These are phyloP conservation scores for Diploscapter pachys DNA, from an alignment of 1,140 invertebrate species.

Conservation along the genomic window DNA sequence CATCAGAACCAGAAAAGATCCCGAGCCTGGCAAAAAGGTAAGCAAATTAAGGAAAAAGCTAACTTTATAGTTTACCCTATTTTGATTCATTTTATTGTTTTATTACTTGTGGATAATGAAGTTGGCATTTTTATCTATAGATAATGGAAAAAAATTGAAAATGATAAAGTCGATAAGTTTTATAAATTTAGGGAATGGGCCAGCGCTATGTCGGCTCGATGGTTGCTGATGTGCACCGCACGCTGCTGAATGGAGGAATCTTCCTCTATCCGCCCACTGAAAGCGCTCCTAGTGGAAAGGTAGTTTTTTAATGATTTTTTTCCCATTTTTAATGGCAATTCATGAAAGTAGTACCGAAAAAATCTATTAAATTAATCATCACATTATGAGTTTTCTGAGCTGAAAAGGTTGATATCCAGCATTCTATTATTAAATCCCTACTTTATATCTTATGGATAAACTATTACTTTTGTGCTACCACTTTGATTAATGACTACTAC, in stretches of 20 bases:
- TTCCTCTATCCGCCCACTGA: slow-evolving; percentile 95
- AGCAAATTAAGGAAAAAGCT: no score
- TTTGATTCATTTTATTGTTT: neutral
- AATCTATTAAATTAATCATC: no score
- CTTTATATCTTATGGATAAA: neutral
- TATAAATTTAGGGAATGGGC: slow-evolving; percentile 70
- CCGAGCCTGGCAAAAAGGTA: slow-evolving; percentile 72
- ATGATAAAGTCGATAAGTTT: no score
- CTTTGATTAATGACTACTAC: slow-evolving; percentile 24
- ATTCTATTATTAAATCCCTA: neutral
- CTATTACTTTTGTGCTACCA: slow-evolving; percentile 10
- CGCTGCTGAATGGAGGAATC: slow-evolving; percentile 70
- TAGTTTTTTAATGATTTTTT: slow-evolving; percentile 62
- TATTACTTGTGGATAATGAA: neutral
- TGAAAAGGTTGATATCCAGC: no score
- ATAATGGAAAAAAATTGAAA: no score
- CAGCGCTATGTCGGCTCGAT: slow-evolving; percentile 97
- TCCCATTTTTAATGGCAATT: neutral
- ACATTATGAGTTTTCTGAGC: no score
- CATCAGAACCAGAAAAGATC: slow-evolving; percentile 85
- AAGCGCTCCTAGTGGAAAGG: slow-evolving; percentile 88
- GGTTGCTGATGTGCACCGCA: slow-evolving; percentile 67
- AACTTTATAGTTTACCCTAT: no score
- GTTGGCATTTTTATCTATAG: neutral
- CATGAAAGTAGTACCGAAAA: no score